Percentiles rank a stretch among this genome's conserved stretches.
Conservation (phyloP, 2,113 vertebrate species). For the Osmerus eperlanus region DNA sequence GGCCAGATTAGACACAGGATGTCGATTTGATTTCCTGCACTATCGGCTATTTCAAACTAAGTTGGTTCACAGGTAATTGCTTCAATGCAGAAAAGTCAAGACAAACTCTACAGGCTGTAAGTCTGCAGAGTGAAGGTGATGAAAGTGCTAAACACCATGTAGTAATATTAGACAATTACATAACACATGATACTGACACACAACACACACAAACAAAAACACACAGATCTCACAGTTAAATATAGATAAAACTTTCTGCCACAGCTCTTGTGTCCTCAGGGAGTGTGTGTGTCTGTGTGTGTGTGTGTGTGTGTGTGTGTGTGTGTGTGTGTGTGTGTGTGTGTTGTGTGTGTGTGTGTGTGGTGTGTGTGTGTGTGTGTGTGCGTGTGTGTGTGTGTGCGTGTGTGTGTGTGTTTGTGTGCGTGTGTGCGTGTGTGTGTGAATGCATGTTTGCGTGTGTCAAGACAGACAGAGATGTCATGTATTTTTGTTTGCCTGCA, state of each 20-base stretch:
- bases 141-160: neutral
- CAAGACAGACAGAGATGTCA: too few species aligned
- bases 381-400: neutral
- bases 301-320: neutral
- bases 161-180: neutral
- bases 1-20: slow-evolving; percentile 72
- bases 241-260: neutral
- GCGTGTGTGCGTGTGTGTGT: neutral
- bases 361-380: neutral
- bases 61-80: slow-evolving; percentile 58
- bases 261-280: neutral
- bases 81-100: slow-evolving; percentile 30
- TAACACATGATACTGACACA: neutral
- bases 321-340: neutral
- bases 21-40: slow-evolving; percentile 76
- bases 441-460: neutral
- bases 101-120: slow-evolving; percentile 25
- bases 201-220: neutral
- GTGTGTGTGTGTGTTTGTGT: neutral
- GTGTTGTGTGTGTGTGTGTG: neutral
- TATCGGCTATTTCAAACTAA: slow-evolving; percentile 62
- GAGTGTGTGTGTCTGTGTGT: neutral
- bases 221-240: neutral
- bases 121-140: slow-evolving; percentile 32
- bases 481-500: too few species aligned